Base-by-base conservation (phyloP, 92 coral and sea anemone genomes). In the Virgularia gustaviana region DNA sequence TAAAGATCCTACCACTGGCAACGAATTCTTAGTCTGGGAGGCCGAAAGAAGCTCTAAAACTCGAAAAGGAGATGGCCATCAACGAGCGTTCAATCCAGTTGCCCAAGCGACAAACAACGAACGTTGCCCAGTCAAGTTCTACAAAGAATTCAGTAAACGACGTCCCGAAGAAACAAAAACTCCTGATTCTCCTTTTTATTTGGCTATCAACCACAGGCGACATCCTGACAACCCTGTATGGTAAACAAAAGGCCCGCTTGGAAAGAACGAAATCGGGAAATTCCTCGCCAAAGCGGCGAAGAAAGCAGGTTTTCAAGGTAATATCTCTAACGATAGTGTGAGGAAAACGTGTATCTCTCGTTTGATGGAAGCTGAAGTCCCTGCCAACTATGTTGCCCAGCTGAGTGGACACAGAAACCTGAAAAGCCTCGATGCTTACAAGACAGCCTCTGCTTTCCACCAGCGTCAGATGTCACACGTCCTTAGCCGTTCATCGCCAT, bases 361-460 rank as follows among this genome's bases (percentile, higher is more conserved):
- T 13, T 36, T 76, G 62, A 39, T 76, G 49, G 61, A 75, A 6
- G 78, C 71, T 38, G 38, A 60, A 27, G 61, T 77, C 34, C 82
- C 52, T 20, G 79, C 72, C 44, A 79, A 79, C 49, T 79, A 36
- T 35, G 72, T 57, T 16, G 63, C 72, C 65, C 72, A 79, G 44
- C 70, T 71, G 29, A 79, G 83, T 44, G 78, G 71, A 49, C 83
- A 79, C 79, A 79, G 42, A 25, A 78, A 68, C 45, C 41, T 70
- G 25, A 71, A 77, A 38, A 65, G 81, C 42, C 57, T 77, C 28
- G 31, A 60, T 12, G 37, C 63, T 20, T 77, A 65, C 72, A 77
- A 79, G 45, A 44, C 79, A 25, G 84, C 74, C 15, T 79, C 79
- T 23, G 28, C 51, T 30, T 39, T 36, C 13, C 79, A 72, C 30